Evolutionary conservation across 2,113 vertebrate genomes (phyloP), one percentile per base, ranked within the genome.

Genomic region (Erinaceus europaeus): DNA sequence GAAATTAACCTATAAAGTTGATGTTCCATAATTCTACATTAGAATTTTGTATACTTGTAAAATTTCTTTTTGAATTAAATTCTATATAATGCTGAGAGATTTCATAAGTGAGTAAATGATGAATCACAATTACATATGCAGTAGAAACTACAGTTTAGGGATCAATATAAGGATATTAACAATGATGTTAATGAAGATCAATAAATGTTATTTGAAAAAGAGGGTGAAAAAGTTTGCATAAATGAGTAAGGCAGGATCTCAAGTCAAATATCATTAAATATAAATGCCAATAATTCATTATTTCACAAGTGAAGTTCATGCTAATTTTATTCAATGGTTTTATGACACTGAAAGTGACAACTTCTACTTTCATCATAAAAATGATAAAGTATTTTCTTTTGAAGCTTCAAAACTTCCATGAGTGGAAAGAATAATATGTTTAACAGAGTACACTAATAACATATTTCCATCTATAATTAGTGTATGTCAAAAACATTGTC

Each of bases 401-500:
- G 4, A 57, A 68, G 3, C 32, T 82, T 84, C 69, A 11, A 77
- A 36, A 12, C 13, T 69, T 44, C 36, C 18, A 57, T 40, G 25
- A 68, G 20, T 34, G n/a, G 44, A 36, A 18, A 75, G 48, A 82
- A 85, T 11, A 78, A 32, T 67, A 44, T 52, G 67, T 57, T 65
- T 82, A 65, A 50, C 13, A 76, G 27, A 55, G 9, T 36, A 73
- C 3, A 62, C 11, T 78, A 82, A 83, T 52, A 78, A 50, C 11
- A 89, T 12, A 52, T 29, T 86, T 3, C 3, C 34, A 75, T 38
- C 5, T 52, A 57, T 88, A 78, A 83, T 83, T 86, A 78, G 38
- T 64, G 7, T 20, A 73, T 79, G 67, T 78, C 44, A 85, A 38
- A 79, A 92, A 69, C n/a, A 74, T 29, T 71, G 20, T 69, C 65